phyloP scores from a whole-genome alignment of 2,888 invertebrate genomes.

The Xanthorhoe spadicearia region DNA sequence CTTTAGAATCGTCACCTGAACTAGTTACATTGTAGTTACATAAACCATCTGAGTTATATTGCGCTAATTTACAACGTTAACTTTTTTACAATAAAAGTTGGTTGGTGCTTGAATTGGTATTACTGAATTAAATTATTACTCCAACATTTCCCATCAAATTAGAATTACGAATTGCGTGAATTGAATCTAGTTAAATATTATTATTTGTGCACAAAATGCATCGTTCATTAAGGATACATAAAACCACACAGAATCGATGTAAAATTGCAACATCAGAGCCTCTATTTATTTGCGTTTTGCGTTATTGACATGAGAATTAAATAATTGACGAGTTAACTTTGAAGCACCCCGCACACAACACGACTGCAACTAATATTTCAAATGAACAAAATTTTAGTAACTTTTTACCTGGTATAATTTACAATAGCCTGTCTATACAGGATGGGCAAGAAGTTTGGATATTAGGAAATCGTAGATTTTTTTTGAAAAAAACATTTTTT shows the following conservation, averaged over 20 bases:
- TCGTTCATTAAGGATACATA: slow-evolving; percentile 10
- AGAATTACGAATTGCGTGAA: background rate
- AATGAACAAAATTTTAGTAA: background rate
- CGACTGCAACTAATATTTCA: background rate
- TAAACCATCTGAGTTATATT: slow-evolving; percentile 3
- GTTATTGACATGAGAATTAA: background rate
- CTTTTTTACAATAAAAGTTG: too few relatives aligned
- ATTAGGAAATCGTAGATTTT: too few relatives aligned
- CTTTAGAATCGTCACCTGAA: too few relatives aligned
- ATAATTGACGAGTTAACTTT: background rate
- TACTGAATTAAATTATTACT: background rate
- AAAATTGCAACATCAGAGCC: slow-evolving; percentile 6
- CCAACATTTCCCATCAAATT: background rate
- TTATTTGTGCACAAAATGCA: slow-evolving; percentile 17
- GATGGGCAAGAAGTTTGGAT: too few relatives aligned
- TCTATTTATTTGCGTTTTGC: slow-evolving; percentile 9
- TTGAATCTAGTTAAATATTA: background rate
- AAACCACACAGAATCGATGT: slow-evolving; percentile 34
- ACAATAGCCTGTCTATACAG: too few relatives aligned
- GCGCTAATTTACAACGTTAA: slow-evolving; percentile 8
- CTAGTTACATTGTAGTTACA: too few relatives aligned
- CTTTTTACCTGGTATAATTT: too few relatives aligned
- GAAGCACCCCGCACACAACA: background rate
- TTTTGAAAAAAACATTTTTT: too few relatives aligned
- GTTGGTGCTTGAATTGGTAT: too few relatives aligned